A percentile compares a stretch with the other conserved stretches of the same genome.
phyloP scores from a whole-genome alignment of 2,113 vertebrate species.

The Diadophis punctatus region DNA sequence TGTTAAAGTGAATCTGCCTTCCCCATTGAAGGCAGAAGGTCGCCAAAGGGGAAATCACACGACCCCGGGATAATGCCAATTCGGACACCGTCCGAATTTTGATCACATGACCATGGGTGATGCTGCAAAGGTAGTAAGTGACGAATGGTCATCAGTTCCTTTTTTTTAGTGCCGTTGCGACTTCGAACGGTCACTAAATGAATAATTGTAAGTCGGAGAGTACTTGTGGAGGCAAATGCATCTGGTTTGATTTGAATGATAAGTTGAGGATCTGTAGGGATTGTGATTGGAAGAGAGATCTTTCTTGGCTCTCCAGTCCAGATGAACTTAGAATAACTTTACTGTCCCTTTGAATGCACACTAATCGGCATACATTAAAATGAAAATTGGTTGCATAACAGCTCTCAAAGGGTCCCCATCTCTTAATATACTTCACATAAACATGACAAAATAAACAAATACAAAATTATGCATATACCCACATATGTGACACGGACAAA shows the following conservation, averaged over 20 bases:
- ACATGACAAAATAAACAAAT: too few relatives aligned
- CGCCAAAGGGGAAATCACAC: too few relatives aligned
- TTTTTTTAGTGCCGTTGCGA: not conserved
- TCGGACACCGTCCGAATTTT: not conserved
- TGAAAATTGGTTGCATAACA: too few relatives aligned
- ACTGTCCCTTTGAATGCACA: too few relatives aligned
- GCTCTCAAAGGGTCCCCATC: too few relatives aligned
- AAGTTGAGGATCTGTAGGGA: not conserved
- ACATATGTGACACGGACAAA: not conserved
- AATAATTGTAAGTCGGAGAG: not conserved
- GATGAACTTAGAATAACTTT: too few relatives aligned
- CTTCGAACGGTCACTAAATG: not conserved
- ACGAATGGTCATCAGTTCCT: not conserved
- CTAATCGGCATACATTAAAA: too few relatives aligned
- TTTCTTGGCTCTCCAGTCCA: not conserved
- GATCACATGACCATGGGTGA: not conserved
- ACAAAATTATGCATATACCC: too few relatives aligned
- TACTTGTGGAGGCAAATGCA: not conserved
- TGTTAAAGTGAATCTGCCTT: not conserved
- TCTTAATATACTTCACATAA: too few relatives aligned
- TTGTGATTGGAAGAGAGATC: too few relatives aligned
- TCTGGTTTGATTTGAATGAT: not conserved
- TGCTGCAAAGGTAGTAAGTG: not conserved
- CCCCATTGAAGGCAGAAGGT: too few relatives aligned
- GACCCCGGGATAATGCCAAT: not conserved